These are phyloP conservation scores for Ptychadena robeensis DNA, from an alignment of 2,797 vertebrate species.

Conservation along the genomic window DNA sequence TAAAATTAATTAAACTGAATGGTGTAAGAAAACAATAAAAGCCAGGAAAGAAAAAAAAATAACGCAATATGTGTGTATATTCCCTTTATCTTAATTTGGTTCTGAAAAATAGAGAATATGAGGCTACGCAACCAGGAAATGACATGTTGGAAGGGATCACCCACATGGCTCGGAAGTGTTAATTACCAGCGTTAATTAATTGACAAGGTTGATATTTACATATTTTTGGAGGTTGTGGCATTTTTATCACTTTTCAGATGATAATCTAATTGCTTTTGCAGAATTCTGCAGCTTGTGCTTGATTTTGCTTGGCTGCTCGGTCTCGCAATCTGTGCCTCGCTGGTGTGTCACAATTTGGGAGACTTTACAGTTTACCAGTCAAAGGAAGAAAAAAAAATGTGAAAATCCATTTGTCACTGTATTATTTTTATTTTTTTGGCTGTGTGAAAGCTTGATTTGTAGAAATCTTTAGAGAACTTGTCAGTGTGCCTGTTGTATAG, in stretches of 20 bases:
- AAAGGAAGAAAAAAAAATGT: conserved; percentile 12
- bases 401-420: conserved; percentile 45
- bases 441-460: not conserved
- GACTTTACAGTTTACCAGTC: conserved; percentile 55
- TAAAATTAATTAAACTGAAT: not conserved
- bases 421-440: conserved; percentile 10
- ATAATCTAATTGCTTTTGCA: conserved; percentile 62
- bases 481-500: not conserved
- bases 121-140: conserved; percentile 42
- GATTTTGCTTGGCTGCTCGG: conserved; percentile 42
- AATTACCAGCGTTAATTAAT: conserved; percentile 61
- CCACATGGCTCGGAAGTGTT: conserved; percentile 54
- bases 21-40: not conserved
- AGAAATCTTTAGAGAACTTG: not conserved
- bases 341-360: conserved; percentile 59
- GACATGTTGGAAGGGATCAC: conserved; percentile 42
- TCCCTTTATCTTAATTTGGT: conserved; percentile 26
- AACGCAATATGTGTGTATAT: conserved; percentile 21
- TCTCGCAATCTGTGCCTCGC: conserved; percentile 54
- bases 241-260: conserved; percentile 57
- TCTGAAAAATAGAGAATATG: conserved; percentile 19
- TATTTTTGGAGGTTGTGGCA: conserved; percentile 58
- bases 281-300: conserved; percentile 42
- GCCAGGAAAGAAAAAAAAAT: conserved; percentile 11
- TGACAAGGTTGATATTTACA: conserved; percentile 62